These are phyloP conservation scores for Drosophila pectinifera DNA, from an alignment of 1,140 invertebrate genomes.

Conservation along the genomic window DNA sequence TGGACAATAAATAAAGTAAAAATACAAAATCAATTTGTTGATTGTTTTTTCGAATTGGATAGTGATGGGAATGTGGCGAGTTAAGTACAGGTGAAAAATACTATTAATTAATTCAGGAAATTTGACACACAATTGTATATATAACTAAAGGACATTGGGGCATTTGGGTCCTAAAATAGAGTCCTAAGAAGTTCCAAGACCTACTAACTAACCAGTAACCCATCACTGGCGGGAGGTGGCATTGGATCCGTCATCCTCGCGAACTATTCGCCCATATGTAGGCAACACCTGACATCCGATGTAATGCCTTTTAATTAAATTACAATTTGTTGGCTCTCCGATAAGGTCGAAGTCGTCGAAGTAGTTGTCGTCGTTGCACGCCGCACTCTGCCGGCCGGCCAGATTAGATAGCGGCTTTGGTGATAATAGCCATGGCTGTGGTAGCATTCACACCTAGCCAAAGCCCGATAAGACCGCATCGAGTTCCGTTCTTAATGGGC, in stretches of 20 bases:
- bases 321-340: conserved; percentile 49
- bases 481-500: conserved; percentile 50
- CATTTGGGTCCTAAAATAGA: neutral
- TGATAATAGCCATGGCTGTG: conserved; percentile 36
- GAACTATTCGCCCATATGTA: conserved; percentile 38
- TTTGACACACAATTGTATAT: neutral
- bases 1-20: conserved; percentile 67
- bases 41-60: conserved; percentile 1
- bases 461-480: conserved; percentile 47
- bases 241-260: conserved; percentile 1
- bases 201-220: neutral
- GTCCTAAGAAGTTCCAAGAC: too few relatives aligned
- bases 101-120: neutral
- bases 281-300: conserved; percentile 38
- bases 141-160: too few relatives aligned
- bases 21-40: conserved; percentile 12
- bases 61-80: neutral
- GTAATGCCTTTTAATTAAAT: conserved; percentile 64
- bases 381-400: conserved; percentile 7
- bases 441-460: conserved; percentile 37
- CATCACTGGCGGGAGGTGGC: neutral
- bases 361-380: conserved; percentile 20
- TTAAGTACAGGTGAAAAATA: neutral
- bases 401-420: conserved; percentile 61
- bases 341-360: conserved; percentile 20